Conservation (phyloP, 1,140 invertebrate species). For the Scaptomyza hsui region DNA sequence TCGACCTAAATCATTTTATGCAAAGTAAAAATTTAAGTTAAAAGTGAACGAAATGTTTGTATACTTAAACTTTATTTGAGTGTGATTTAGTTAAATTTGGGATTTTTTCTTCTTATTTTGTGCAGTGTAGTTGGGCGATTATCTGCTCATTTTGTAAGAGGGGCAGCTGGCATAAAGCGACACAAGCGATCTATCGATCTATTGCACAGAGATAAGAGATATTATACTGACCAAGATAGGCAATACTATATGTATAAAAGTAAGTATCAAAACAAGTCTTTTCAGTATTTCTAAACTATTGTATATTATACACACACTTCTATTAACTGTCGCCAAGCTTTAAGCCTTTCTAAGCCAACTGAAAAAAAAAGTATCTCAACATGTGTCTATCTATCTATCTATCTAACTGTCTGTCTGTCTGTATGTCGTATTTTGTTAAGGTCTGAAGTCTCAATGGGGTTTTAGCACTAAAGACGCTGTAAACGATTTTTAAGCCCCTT, state of each 20-base stretch:
- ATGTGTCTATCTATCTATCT: background rate
- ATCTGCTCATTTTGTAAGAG: constrained; percentile 55
- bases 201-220: constrained; percentile 58
- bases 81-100: too few species aligned
- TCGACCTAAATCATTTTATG: too few species aligned
- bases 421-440: background rate
- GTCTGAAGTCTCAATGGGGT: constrained; percentile 43
- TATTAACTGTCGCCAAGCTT: constrained; percentile 7
- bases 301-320: constrained; percentile 1
- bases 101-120: too few species aligned
- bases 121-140: constrained; percentile 39
- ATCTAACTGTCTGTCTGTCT: constrained; percentile 6
- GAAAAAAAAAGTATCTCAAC: constrained; percentile 19
- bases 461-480: constrained; percentile 73
- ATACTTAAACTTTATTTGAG: too few species aligned
- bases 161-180: constrained; percentile 55
- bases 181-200: constrained; percentile 66
- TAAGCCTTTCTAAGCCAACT: constrained; percentile 25
- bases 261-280: background rate
- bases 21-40: too few species aligned
- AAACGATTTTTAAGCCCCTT: constrained; percentile 76
- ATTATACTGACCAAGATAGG: constrained; percentile 17
- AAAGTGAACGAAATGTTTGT: too few species aligned
- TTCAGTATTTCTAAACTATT: constrained; percentile 1
- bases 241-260: background rate